These are phyloP conservation scores for Athalia circularis DNA, from an alignment of 2,888 invertebrate species.

Conservation along the genomic window DNA sequence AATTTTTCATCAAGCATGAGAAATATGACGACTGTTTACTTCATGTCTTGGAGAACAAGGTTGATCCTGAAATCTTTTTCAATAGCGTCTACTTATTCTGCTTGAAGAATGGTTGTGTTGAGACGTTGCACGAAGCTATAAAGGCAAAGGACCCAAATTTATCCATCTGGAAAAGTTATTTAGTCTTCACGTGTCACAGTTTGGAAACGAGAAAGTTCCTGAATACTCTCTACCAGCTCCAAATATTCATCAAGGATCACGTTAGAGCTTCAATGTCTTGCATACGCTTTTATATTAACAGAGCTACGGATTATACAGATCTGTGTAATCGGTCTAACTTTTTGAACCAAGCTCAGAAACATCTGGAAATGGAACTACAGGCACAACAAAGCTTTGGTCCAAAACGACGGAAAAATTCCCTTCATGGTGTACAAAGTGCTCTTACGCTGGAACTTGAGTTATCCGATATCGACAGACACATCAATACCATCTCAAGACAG, in stretches of 20 bases:
- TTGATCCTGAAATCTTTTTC: slow-evolving; percentile 83
- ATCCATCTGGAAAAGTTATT: slow-evolving; percentile 82
- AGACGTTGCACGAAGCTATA: slow-evolving; percentile 80
- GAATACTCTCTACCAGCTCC: slow-evolving; percentile 85
- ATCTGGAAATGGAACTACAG: slow-evolving; percentile 79
- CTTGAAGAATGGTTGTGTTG: slow-evolving; percentile 80
- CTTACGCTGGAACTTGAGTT: slow-evolving; percentile 84
- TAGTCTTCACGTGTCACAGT: slow-evolving; percentile 83
- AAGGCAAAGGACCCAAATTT: slow-evolving; percentile 81
- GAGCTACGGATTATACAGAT: slow-evolving; percentile 77
- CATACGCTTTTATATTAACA: slow-evolving; percentile 83
- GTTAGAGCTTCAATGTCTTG: slow-evolving; percentile 88
- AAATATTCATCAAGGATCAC: slow-evolving; percentile 83
- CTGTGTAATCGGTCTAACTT: slow-evolving; percentile 76
- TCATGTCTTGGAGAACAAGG: slow-evolving; percentile 82
- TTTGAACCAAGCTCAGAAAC: slow-evolving; percentile 79
- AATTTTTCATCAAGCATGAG: slow-evolving; percentile 85
- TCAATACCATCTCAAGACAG: slow-evolving; percentile 88
- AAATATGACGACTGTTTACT: slow-evolving; percentile 82
- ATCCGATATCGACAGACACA: slow-evolving; percentile 84
- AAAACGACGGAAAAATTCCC: slow-evolving; percentile 61
- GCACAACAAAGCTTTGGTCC: slow-evolving; percentile 56
- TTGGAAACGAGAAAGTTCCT: slow-evolving; percentile 82
- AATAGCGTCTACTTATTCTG: slow-evolving; percentile 83
- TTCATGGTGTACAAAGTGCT: slow-evolving; percentile 51